These are phyloP conservation scores for Chloebia gouldiae DNA, from an alignment of 2,113 vertebrate genomes.

Conservation along the genomic window DNA sequence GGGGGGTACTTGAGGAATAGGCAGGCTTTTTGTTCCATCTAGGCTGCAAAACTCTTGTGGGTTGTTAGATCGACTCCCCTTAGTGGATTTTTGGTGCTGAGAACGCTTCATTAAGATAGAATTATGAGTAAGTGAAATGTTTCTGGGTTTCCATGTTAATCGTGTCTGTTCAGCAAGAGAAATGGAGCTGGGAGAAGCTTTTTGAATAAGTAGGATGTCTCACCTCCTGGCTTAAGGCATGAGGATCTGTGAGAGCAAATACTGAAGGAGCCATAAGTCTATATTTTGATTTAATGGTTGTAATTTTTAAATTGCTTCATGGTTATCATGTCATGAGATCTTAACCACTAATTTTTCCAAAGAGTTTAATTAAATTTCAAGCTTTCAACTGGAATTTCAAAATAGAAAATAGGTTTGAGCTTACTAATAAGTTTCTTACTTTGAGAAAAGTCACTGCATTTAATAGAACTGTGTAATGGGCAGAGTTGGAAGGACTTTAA, in stretches of 20 bases:
- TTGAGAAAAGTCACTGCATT: not conserved
- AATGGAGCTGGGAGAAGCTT: not conserved
- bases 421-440: not conserved
- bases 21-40: not conserved
- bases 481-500: not conserved
- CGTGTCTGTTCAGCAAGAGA: rapidly evolving
- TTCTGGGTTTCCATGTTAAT: not conserved
- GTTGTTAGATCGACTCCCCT: rapidly evolving
- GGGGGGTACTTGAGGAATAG: not conserved
- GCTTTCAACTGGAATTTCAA: not conserved
- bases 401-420: not conserved
- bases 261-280: not conserved
- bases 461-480: not conserved
- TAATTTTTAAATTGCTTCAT: not conserved
- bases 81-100: not conserved
- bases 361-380: not conserved
- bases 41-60: rapidly evolving
- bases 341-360: not conserved
- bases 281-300: not conserved
- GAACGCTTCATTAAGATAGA: not conserved
- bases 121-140: not conserved
- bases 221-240: not conserved
- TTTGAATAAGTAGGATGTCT: not conserved
- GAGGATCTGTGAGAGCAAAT: not conserved
- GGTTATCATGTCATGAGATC: not conserved